These are phyloP conservation scores for Stegophylla sp. DNA, from an alignment of 2,888 invertebrate genomes.

Conservation along the genomic window DNA sequence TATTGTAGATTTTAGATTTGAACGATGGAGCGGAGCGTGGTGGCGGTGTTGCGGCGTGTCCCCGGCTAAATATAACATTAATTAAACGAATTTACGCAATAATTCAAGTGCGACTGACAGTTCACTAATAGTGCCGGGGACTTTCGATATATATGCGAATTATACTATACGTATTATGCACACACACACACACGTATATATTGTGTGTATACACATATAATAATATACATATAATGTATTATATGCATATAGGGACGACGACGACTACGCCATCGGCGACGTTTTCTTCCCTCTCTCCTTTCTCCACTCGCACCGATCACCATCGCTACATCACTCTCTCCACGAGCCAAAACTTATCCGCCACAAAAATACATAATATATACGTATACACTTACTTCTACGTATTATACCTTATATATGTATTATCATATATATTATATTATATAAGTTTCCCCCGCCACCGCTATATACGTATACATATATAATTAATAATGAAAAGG, in stretches of 20 bases:
- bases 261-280: constrained; percentile 34
- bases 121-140: constrained; percentile 56
- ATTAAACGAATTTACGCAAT: constrained; percentile 58
- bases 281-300: neutral
- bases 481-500: constrained; percentile 54
- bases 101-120: constrained; percentile 59
- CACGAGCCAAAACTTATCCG: constrained; percentile 36
- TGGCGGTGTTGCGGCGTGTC: constrained; percentile 46
- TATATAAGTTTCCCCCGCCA: constrained; percentile 8
- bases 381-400: neutral
- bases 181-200: neutral
- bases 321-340: neutral
- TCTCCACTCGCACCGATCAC: neutral
- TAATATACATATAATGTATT: neutral
- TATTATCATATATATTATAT: no score
- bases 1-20: constrained; percentile 57
- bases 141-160: constrained; percentile 39
- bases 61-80: constrained; percentile 57
- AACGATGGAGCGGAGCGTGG: constrained; percentile 8
- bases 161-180: neutral
- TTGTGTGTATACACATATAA: neutral
- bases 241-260: neutral
- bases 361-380: constrained; percentile 21
- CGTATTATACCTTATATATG: no score
- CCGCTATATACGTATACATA: no score